These are phyloP conservation scores for Passerculus sandwichensis DNA, from an alignment of 2,797 vertebrate species.

Conservation along the genomic window DNA sequence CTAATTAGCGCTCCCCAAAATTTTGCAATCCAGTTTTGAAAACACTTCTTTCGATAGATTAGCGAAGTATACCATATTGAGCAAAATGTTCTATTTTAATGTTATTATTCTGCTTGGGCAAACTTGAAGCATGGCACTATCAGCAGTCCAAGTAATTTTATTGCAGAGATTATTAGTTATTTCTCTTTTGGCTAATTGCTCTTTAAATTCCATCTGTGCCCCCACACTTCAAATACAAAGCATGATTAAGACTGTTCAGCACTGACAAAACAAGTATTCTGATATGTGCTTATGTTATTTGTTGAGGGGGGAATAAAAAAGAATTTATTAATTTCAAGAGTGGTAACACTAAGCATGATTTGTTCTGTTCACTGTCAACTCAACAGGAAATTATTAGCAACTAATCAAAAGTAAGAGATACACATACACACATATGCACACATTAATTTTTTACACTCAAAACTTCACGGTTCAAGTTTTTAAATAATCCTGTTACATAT, in stretches of 20 bases:
- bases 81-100: neutral
- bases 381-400: neutral
- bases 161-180: neutral
- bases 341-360: neutral
- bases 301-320: too few relatives aligned
- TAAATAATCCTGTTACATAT: neutral
- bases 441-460: neutral
- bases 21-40: neutral
- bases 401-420: neutral
- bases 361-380: neutral
- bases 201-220: neutral
- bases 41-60: neutral
- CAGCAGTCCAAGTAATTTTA: neutral
- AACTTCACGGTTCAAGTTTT: neutral
- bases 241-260: neutral
- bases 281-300: neutral
- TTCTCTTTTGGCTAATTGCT: neutral
- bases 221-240: neutral
- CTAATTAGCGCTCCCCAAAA: neutral
- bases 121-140: neutral
- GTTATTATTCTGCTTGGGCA: neutral
- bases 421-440: neutral
- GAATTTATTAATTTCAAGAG: neutral
- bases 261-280: neutral
- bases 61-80: neutral